These are phyloP conservation scores for Phocoena sinus DNA, from an alignment of 2,113 vertebrate genomes.

Conservation along the genomic window DNA sequence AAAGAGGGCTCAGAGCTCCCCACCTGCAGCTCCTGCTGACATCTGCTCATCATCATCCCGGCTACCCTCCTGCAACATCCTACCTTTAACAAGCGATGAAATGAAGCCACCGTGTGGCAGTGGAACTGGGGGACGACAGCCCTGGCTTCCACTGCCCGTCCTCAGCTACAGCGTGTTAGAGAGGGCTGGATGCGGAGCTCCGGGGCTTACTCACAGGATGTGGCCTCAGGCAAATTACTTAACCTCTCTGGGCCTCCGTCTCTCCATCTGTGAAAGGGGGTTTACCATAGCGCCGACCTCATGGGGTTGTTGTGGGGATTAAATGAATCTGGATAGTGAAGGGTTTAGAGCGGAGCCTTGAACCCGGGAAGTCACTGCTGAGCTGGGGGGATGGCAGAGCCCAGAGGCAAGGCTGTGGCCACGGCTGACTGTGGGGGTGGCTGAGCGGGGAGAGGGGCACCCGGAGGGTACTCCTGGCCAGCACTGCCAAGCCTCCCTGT, in stretches of 20 bases:
- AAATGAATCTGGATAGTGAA: not conserved
- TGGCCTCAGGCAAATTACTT: too few relatives aligned
- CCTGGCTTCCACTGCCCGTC: accelerated
- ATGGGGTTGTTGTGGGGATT: not conserved
- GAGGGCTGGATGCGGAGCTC: not conserved
- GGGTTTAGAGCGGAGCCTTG: not conserved
- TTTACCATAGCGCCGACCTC: not conserved
- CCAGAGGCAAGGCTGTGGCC: not conserved
- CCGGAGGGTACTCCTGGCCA: too few relatives aligned
- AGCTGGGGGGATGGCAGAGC: not conserved
- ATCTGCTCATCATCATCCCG: accelerated
- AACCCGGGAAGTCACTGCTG: not conserved
- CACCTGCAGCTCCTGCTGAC: not conserved
- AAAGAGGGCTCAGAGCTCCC: too few relatives aligned
- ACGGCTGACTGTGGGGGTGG: accelerated
- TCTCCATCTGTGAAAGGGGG: not conserved
- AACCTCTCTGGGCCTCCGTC: not conserved
- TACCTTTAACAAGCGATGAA: not conserved
- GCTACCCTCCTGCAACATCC: not conserved
- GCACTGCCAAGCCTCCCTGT: not conserved
- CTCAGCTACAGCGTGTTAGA: not conserved
- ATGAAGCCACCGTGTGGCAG: not conserved
- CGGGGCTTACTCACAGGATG: accelerated
- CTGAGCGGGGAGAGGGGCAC: too few relatives aligned
- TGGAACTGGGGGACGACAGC: not conserved